These are phyloP conservation scores for Acleris cristana DNA, from an alignment of 2,888 invertebrate species.

Conservation along the genomic window DNA sequence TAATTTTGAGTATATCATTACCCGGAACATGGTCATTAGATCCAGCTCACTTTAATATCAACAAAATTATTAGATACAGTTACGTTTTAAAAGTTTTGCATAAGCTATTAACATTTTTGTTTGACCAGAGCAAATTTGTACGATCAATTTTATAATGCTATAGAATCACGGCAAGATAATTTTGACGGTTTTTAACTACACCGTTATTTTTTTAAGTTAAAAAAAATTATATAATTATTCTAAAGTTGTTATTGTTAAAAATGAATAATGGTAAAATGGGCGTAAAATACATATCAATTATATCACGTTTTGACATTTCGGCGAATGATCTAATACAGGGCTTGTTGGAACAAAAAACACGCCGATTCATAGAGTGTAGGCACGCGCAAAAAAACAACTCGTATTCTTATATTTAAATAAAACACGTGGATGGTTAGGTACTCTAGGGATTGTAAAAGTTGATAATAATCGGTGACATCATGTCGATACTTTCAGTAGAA, in stretches of 20 bases:
- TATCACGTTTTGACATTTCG: constrained; percentile 60
- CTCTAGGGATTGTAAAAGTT: constrained; percentile 3
- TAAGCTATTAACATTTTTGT: constrained; percentile 16
- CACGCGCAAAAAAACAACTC: constrained; percentile 26
- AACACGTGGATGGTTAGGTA: constrained; percentile 24
- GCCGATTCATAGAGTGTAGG: constrained; percentile 28
- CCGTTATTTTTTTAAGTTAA: too few species aligned
- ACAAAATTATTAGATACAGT: constrained; percentile 29
- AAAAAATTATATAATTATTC: too few species aligned
- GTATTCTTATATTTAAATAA: constrained; percentile 26
- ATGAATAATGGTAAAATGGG: background rate
- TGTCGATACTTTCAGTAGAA: constrained; percentile 19
- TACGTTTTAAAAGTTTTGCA: constrained; percentile 21
- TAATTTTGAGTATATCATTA: constrained; percentile 60
- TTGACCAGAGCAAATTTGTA: constrained; percentile 7
- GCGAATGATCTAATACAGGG: constrained; percentile 67
- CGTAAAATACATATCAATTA: constrained; percentile 39
- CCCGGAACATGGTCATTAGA: constrained; percentile 23
- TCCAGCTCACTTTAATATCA: constrained; percentile 27
- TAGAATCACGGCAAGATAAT: background rate
- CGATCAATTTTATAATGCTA: constrained; percentile 3
- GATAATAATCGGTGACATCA: constrained; percentile 8
- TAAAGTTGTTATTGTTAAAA: too few species aligned
- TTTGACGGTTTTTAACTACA: background rate
- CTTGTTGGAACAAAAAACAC: constrained; percentile 29